A percentile compares a stretch with the other conserved stretches of the same genome.
Conservation (phyloP, 64 coral and sea anemone species). For the Trachythela sp. region DNA sequence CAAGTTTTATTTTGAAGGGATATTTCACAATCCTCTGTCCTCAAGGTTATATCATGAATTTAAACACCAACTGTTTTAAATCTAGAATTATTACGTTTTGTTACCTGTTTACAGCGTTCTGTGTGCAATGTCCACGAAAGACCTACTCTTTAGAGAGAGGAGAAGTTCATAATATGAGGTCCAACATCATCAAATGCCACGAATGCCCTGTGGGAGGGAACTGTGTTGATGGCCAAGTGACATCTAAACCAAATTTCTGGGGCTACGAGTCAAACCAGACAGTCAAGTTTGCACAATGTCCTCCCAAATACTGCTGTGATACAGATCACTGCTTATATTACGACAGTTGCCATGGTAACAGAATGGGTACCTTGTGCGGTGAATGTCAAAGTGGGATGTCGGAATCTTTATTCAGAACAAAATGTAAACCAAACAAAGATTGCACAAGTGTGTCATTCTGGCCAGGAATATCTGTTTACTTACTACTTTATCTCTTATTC, state of each 20-base stretch:
- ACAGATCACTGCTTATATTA: not conserved
- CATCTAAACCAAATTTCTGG: not conserved
- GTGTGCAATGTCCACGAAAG: not conserved
- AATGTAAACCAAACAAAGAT: not conserved
- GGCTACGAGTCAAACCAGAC: not conserved
- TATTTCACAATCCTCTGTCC: not conserved
- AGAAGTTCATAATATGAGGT: not conserved
- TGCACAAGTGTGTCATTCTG: not conserved
- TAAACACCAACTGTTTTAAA: not conserved
- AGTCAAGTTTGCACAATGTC: not conserved
- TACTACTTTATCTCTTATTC: not conserved
- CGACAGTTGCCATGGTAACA: not conserved
- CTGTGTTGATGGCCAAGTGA: not conserved
- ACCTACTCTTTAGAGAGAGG: not conserved
- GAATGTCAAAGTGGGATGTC: not conserved
- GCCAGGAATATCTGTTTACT: not conserved
- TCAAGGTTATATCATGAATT: not conserved
- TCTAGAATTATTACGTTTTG: too few relatives aligned
- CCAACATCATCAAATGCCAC: not conserved
- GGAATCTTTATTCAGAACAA: not conserved
- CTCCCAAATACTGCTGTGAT: not conserved
- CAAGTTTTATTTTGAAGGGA: slow-evolving; percentile 13
- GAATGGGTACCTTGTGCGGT: not conserved
- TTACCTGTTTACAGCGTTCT: not conserved
- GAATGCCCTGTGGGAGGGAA: not conserved